These are phyloP conservation scores for Archegozetes longisetosus DNA, from an alignment of 1,140 invertebrate species.

Conservation along the genomic window DNA sequence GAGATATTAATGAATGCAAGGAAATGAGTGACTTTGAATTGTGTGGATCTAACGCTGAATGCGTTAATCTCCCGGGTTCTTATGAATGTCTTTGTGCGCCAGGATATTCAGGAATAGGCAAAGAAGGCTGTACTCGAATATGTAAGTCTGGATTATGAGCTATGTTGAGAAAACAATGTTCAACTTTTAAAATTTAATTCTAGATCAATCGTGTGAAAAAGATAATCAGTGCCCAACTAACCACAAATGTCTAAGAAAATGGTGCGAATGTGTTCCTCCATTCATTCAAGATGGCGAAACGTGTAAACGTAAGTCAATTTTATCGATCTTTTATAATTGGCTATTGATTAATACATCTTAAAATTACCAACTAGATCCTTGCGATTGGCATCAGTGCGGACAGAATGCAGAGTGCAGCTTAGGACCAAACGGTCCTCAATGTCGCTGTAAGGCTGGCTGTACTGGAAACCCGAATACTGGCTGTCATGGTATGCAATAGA, in stretches of 20 bases:
- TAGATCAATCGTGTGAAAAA: constrained; percentile 20
- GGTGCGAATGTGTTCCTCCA: constrained; percentile 21
- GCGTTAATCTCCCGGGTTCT: constrained; percentile 23
- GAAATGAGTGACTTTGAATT: constrained; percentile 25
- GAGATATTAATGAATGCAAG: constrained; percentile 62
- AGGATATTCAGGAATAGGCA: constrained; percentile 65
- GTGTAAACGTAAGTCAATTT: constrained; percentile 21
- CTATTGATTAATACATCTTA: neutral
- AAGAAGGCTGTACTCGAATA: constrained; percentile 25
- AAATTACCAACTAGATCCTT: constrained; percentile 41
- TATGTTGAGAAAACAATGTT: neutral
- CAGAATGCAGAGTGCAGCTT: constrained; percentile 59
- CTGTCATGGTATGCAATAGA: constrained; percentile 20
- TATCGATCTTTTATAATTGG: constrained; percentile 3
- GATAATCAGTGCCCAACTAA: constrained; percentile 66
- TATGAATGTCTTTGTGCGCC: constrained; percentile 56
- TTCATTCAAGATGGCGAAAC: constrained; percentile 21
- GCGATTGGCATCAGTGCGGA: constrained; percentile 55
- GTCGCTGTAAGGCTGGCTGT: constrained; percentile 61
- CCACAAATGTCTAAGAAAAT: constrained; percentile 62
- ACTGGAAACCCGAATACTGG: constrained; percentile 23
- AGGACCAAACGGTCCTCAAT: constrained; percentile 70
- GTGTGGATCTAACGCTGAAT: constrained; percentile 22
- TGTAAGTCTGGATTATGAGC: constrained; percentile 1
- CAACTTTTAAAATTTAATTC: constrained; percentile 7